phyloP scores from a whole-genome alignment of 92 coral and sea anemone species.

The Palythoa caribaeorum region DNA sequence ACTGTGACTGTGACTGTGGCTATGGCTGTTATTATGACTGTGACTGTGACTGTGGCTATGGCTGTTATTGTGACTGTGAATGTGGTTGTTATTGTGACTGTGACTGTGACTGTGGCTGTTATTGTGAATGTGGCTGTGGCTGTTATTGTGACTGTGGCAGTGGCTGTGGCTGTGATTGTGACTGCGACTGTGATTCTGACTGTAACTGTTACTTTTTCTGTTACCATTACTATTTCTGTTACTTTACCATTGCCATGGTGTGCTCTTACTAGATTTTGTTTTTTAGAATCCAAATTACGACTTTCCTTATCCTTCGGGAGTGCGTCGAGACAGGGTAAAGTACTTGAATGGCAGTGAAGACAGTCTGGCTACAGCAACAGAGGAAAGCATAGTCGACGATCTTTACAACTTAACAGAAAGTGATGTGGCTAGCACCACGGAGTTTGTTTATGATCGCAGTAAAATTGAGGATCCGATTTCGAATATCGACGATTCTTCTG shows the following conservation, averaged over 20 bases:
- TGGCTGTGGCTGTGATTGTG: background rate
- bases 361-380: conserved; percentile 59
- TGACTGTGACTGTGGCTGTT: too few relatives aligned
- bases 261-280: background rate
- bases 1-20: too few relatives aligned
- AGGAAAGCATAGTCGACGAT: conserved; percentile 86
- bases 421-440: conserved; percentile 87
- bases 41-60: too few relatives aligned
- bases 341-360: conserved; percentile 55
- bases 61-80: background rate
- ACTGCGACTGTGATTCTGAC: too few relatives aligned
- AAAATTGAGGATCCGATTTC: conserved; percentile 68
- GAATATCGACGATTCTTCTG: conserved; percentile 40
- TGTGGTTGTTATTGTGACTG: too few relatives aligned
- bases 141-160: too few relatives aligned
- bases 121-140: too few relatives aligned
- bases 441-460: conserved; percentile 84
- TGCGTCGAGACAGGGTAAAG: conserved; percentile 87
- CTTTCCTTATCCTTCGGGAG: conserved; percentile 99
- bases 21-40: too few relatives aligned
- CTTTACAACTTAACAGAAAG: conserved; percentile 87
- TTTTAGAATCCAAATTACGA: conserved; percentile 78
- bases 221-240: background rate
- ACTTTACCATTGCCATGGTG: background rate
- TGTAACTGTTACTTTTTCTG: background rate